Evolutionary conservation across 2,888 invertebrate genomes (phyloP).

Genomic region (Acanthococcus lagerstroemiae): DNA sequence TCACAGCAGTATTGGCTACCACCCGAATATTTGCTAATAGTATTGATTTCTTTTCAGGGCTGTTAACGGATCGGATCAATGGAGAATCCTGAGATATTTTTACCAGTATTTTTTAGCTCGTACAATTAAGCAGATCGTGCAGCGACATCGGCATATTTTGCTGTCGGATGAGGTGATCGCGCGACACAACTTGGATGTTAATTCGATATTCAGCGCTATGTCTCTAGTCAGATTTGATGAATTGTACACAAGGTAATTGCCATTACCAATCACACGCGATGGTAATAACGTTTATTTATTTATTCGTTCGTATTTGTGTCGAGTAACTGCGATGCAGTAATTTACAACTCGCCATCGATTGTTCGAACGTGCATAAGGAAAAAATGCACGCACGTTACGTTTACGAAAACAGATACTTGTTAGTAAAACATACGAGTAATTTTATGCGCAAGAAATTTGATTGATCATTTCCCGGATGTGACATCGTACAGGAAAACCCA

Average conservation of each 20-base stretch:
- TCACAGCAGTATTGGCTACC: no score
- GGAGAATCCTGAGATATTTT: constrained; percentile 79
- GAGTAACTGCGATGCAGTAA: neutral
- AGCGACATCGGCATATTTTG: constrained; percentile 65
- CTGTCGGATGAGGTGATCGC: constrained; percentile 63
- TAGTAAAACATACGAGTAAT: no score
- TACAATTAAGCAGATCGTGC: constrained; percentile 75
- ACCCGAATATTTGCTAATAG: no score
- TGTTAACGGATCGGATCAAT: constrained; percentile 67
- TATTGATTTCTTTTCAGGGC: constrained; percentile 49
- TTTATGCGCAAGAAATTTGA: no score
- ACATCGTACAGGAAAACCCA: no score
- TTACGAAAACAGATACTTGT: no score
- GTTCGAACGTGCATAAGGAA: no score
- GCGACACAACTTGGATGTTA: constrained; percentile 60
- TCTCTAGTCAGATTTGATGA: constrained; percentile 81
- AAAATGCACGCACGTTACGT: no score
- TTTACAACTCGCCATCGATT: no score
- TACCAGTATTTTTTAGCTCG: constrained; percentile 90
- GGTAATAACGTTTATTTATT: neutral
- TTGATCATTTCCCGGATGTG: no score
- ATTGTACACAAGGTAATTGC: constrained; percentile 59
- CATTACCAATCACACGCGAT: neutral
- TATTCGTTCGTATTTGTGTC: neutral
- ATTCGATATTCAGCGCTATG: constrained; percentile 72